These are phyloP conservation scores for Sarcophaga caerulescens DNA, from an alignment of 2,888 invertebrate species.

Conservation along the genomic window DNA sequence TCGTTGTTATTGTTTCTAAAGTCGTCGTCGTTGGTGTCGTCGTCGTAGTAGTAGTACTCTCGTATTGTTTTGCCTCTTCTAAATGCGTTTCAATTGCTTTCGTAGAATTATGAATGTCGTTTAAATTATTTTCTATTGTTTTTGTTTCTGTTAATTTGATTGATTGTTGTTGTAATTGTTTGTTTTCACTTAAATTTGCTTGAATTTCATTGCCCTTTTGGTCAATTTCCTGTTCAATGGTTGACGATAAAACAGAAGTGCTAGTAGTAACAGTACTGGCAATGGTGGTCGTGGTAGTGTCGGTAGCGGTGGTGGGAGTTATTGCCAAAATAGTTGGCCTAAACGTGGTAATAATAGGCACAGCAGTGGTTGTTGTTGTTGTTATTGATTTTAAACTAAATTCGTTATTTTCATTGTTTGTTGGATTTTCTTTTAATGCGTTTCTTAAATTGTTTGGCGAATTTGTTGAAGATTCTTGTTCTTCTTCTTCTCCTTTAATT, in stretches of 20 bases:
- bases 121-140: constrained; percentile 38
- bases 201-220: constrained; percentile 74
- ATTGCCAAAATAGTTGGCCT: constrained; percentile 67
- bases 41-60: constrained; percentile 41
- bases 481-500: constrained; percentile 34
- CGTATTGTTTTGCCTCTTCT: constrained; percentile 43
- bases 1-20: constrained; percentile 40
- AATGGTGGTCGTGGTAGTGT: constrained; percentile 53
- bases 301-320: constrained; percentile 44
- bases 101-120: constrained; percentile 57
- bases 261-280: constrained; percentile 22
- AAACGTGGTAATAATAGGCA: constrained; percentile 68
- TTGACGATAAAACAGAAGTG: constrained; percentile 41
- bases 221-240: constrained; percentile 70
- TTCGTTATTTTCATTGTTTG: constrained; percentile 65
- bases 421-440: constrained; percentile 32
- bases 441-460: constrained; percentile 43
- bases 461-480: constrained; percentile 9
- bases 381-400: constrained; percentile 57
- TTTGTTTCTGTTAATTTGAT: constrained; percentile 47
- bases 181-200: constrained; percentile 39
- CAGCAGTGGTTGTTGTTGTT: constrained; percentile 65
- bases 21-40: constrained; percentile 59
- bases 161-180: constrained; percentile 71
- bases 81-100: constrained; percentile 63